Evolutionary conservation across 2,888 invertebrate genomes (phyloP).

Genomic region (Ophioninae sp.): DNA sequence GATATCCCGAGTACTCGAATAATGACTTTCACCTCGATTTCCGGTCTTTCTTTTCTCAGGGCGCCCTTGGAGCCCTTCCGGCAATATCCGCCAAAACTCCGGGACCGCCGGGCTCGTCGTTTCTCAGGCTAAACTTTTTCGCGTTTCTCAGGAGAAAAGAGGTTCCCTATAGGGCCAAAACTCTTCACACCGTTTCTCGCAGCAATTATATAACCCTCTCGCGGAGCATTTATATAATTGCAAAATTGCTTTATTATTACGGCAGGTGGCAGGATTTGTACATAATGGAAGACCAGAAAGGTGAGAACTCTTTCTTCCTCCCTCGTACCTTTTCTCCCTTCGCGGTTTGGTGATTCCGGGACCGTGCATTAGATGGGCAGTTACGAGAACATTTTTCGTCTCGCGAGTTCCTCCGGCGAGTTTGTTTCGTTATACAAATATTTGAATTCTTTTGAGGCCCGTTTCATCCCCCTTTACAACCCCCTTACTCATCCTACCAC

Average conservation of each 20-base stretch:
- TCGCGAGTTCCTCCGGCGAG: slow-evolving; percentile 36
- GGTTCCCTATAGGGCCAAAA: slow-evolving; percentile 17
- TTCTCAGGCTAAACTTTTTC: slow-evolving; percentile 28
- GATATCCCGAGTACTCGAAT: no score
- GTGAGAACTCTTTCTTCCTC: slow-evolving; percentile 11
- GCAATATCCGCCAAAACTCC: slow-evolving; percentile 6
- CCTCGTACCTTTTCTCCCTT: slow-evolving; percentile 8
- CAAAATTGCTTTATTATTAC: slow-evolving; percentile 75
- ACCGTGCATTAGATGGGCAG: slow-evolving; percentile 54
- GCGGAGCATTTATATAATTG: slow-evolving; percentile 74
- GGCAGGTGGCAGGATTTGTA: slow-evolving; percentile 70
- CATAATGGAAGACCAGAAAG: slow-evolving; percentile 66
- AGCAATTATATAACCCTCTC: slow-evolving; percentile 56
- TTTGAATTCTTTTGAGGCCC: slow-evolving; percentile 59
- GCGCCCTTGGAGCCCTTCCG: not conserved
- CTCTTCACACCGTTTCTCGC: slow-evolving; percentile 36
- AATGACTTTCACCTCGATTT: no score
- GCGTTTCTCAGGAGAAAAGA: slow-evolving; percentile 51
- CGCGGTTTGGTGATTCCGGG: slow-evolving; percentile 37
- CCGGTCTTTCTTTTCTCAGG: no score
- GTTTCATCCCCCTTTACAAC: no score
- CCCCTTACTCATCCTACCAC: no score
- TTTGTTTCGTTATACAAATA: slow-evolving; percentile 73
- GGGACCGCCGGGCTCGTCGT: slow-evolving; percentile 17
- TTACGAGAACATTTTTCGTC: slow-evolving; percentile 46